phyloP scores from a whole-genome alignment of 2,888 invertebrate species.

The Apotomis betuletana region DNA sequence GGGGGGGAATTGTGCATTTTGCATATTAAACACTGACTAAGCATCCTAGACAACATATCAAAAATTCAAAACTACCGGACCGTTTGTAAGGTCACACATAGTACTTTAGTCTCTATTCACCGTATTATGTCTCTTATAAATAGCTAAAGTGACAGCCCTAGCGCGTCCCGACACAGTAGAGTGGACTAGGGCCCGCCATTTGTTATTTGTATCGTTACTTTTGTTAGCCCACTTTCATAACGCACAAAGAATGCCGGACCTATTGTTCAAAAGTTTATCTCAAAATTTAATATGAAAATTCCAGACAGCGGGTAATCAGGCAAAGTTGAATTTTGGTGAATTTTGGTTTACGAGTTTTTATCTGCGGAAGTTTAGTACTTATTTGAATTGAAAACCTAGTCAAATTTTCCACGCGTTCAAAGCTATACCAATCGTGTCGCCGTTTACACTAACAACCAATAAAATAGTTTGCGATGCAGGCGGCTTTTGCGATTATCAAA shows the following conservation, averaged over 20 bases:
- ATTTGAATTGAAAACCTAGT: too few species aligned
- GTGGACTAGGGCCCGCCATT: conserved; percentile 53
- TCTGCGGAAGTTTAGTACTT: not conserved
- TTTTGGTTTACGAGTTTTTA: not conserved
- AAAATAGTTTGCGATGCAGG: too few species aligned
- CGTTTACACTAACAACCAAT: too few species aligned
- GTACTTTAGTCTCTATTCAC: too few species aligned
- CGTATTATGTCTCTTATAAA: conserved; percentile 9
- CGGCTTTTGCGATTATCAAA: too few species aligned
- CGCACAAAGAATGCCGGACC: conserved; percentile 59
- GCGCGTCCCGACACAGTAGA: conserved; percentile 26
- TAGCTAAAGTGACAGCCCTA: conserved; percentile 19
- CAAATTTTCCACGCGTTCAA: too few species aligned
- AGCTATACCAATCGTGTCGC: too few species aligned
- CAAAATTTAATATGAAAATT: conserved; percentile 38
- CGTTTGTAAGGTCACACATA: too few species aligned
- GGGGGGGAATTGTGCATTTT: too few species aligned
- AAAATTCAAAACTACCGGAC: too few species aligned
- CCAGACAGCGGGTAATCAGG: conserved; percentile 11
- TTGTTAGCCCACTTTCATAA: conserved; percentile 55
- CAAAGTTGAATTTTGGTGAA: not conserved
- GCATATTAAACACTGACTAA: too few species aligned
- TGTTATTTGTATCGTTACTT: conserved; percentile 66
- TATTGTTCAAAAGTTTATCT: conserved; percentile 53
- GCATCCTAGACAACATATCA: too few species aligned